Evolutionary conservation across 2,797 vertebrate species (phyloP).

Genomic region (Cirrhinus mrigala): DNA sequence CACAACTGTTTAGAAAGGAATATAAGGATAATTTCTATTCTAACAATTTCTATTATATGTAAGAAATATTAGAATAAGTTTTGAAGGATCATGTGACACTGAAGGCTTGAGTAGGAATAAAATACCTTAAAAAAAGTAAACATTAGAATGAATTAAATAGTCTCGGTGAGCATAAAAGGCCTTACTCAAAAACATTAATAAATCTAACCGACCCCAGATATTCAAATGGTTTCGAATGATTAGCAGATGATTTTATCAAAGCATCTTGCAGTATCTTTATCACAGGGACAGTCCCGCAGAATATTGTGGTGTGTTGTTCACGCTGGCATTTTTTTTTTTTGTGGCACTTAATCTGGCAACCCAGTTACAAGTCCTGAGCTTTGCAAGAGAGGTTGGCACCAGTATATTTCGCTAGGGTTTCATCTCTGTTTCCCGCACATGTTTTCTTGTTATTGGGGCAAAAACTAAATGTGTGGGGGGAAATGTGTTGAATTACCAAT

Average conservation of each 20-base stretch:
- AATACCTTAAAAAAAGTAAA: background rate
- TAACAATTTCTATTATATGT: background rate
- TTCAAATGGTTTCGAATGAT: background rate
- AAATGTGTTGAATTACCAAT: background rate
- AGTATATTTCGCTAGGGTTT: background rate
- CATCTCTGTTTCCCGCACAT: background rate
- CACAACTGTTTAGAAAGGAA: background rate
- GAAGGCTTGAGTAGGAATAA: background rate
- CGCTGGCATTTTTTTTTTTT: background rate
- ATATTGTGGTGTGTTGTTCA: background rate
- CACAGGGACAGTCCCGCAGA: background rate
- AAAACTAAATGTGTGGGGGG: background rate
- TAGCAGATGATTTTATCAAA: background rate
- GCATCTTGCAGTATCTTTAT: background rate
- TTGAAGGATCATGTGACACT: background rate
- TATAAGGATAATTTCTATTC: background rate
- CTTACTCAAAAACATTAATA: background rate
- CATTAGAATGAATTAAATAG: background rate
- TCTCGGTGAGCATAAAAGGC: background rate
- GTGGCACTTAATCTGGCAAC: background rate
- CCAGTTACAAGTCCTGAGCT: background rate
- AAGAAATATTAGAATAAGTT: background rate
- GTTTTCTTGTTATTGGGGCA: background rate
- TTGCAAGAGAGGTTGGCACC: background rate
- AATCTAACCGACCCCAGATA: background rate